A percentile compares a stretch with the other conserved stretches of the same genome.
Evolutionary conservation across 2,113 vertebrate genomes (phyloP).

Genomic region (Phrynocephalus versicolor): DNA sequence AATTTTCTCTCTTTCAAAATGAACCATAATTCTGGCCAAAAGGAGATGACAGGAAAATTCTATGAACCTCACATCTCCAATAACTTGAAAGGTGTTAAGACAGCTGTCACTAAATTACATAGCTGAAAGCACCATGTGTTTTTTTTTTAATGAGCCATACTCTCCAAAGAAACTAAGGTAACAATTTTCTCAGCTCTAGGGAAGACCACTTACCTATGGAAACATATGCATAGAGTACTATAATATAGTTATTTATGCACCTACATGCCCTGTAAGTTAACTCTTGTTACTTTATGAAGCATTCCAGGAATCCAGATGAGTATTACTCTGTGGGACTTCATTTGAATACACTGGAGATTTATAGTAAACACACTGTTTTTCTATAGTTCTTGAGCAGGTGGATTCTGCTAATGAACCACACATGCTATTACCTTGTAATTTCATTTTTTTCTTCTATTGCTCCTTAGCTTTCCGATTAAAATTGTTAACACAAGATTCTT

Average conservation of each 20-base stretch:
- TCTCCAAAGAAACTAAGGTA: neutral
- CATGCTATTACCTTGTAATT: conserved; percentile 12
- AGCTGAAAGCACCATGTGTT: neutral
- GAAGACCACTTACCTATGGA: neutral
- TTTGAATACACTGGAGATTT: neutral
- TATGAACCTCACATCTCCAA: neutral
- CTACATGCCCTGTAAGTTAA: neutral
- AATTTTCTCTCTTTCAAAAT: neutral
- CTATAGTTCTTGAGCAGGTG: neutral
- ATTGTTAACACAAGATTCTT: neutral
- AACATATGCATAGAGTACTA: neutral
- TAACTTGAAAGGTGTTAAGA: neutral
- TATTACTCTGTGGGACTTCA: neutral
- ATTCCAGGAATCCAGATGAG: conserved; percentile 27
- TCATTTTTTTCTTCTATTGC: neutral
- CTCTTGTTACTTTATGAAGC: neutral
- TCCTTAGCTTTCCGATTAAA: neutral
- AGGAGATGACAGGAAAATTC: neutral
- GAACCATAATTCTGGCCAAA: neutral
- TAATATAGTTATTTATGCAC: neutral
- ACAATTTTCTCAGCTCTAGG: neutral
- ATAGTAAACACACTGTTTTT: neutral
- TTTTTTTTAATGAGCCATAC: neutral
- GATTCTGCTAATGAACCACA: neutral
- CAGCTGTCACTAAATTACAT: neutral